phyloP scores from a whole-genome alignment of 64 coral and sea anemone species.

The Platygyra sinensis region DNA sequence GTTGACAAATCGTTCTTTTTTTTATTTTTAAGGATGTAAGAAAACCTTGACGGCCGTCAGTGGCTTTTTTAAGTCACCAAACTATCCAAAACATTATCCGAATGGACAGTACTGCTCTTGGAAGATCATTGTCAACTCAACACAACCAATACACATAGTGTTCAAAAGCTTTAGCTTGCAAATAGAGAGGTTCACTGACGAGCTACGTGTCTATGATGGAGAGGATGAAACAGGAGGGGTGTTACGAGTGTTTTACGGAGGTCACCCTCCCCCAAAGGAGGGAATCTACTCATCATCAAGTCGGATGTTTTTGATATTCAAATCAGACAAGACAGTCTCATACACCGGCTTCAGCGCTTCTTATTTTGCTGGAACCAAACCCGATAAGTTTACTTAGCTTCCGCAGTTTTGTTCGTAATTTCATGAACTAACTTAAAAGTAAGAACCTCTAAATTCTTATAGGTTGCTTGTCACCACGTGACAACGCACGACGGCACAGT shows the following conservation, averaged over 20 bases:
- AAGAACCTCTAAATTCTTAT: too few species aligned
- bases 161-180: slow-evolving; percentile 58
- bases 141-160: slow-evolving; percentile 2
- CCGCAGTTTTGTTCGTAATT: neutral
- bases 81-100: slow-evolving; percentile 52
- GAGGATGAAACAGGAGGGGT: neutral
- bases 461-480: too few species aligned
- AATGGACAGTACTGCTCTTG: slow-evolving; percentile 70
- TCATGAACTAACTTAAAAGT: too few species aligned
- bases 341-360: slow-evolving; percentile 53
- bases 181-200: slow-evolving; percentile 12
- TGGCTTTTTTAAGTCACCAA: slow-evolving; percentile 10
- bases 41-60: too few species aligned
- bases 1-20: too few species aligned
- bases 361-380: neutral
- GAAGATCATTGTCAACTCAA: slow-evolving; percentile 19
- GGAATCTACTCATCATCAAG: slow-evolving; percentile 40
- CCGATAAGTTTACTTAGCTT: neutral
- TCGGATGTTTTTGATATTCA: slow-evolving; percentile 53
- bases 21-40: too few species aligned
- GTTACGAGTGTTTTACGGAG: slow-evolving; percentile 42
- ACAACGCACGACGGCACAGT: too few species aligned
- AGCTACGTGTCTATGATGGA: slow-evolving; percentile 31
- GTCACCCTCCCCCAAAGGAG: slow-evolving; percentile 11
- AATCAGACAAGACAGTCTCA: slow-evolving; percentile 13